A percentile compares a stretch with the other conserved stretches of the same genome.
These are phyloP conservation scores for Coranthus polyacanthus DNA, from an alignment of 2,797 vertebrate genomes.

Conservation along the genomic window DNA sequence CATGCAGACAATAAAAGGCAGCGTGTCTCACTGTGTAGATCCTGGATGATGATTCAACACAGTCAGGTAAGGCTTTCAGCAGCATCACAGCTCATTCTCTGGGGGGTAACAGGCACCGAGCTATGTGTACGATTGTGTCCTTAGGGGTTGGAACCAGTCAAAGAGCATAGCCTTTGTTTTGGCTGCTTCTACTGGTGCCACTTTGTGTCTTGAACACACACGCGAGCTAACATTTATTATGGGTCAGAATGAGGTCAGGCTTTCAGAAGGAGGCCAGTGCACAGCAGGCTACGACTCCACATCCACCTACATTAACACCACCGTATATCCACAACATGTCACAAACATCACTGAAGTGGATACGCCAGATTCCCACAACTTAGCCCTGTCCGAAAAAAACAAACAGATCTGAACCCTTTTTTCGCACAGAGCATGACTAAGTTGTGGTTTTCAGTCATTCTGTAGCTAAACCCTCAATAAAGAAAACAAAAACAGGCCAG, in stretches of 20 bases:
- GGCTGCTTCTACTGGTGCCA: slow-evolving; percentile 68
- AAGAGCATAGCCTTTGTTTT: slow-evolving; percentile 73
- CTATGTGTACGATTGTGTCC: too few species aligned
- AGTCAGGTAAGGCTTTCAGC: slow-evolving; percentile 69
- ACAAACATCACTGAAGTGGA: too few species aligned
- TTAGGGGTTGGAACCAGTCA: slow-evolving; percentile 48
- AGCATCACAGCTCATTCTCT: too few species aligned
- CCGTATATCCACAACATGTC: too few species aligned
- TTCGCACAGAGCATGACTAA: not conserved
- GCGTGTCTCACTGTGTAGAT: slow-evolving; percentile 29
- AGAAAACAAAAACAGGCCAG: too few species aligned
- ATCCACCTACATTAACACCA: too few species aligned
- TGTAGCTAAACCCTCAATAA: too few species aligned
- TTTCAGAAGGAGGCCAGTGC: slow-evolving; percentile 29
- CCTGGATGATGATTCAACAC: slow-evolving; percentile 30
- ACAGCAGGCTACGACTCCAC: too few species aligned
- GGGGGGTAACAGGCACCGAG: slow-evolving; percentile 42
- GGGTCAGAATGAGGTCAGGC: slow-evolving; percentile 70
- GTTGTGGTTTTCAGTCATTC: slow-evolving; percentile 1
- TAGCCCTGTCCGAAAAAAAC: too few species aligned
- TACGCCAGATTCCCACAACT: too few species aligned
- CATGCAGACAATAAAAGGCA: slow-evolving; percentile 59
- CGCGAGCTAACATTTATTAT: slow-evolving; percentile 56
- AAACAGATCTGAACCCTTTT: too few species aligned
- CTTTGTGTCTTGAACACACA: slow-evolving; percentile 62